Conservation (phyloP, 2,113 vertebrate species). For the Coreoperca whiteheadi region DNA sequence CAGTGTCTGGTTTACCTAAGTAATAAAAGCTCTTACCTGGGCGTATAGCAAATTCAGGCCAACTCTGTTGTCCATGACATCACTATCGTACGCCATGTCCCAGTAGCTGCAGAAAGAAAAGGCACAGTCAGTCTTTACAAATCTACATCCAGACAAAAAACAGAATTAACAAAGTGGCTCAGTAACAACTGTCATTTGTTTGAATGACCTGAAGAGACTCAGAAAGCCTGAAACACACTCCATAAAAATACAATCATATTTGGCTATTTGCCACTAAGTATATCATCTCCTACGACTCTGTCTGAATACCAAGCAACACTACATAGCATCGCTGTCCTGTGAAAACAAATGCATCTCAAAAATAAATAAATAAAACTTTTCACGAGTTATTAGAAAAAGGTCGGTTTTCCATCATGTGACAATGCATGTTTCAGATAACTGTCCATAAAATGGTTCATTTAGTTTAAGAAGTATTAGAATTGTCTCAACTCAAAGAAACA, state of each 20-base stretch:
- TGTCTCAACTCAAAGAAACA: not conserved
- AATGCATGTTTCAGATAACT: not conserved
- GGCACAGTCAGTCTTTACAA: not conserved
- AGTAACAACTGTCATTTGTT: not conserved
- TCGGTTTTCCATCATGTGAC: not conserved
- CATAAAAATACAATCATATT: not conserved
- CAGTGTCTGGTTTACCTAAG: not conserved
- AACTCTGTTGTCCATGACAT: conserved; percentile 96
- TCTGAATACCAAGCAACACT: not conserved
- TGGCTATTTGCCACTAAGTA: not conserved
- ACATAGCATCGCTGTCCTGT: not conserved
- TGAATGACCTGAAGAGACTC: not conserved
- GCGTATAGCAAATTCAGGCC: conserved; percentile 95
- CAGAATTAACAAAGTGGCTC: not conserved
- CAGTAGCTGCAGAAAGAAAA: conserved; percentile 88
- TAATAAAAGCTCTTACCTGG: conserved; percentile 86
- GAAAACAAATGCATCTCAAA: not conserved
- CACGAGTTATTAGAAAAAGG: not conserved
- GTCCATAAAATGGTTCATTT: not conserved
- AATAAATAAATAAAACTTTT: not conserved
- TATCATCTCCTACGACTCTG: not conserved
- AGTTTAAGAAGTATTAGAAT: not conserved
- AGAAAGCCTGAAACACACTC: not conserved
- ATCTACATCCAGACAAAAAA: not conserved
- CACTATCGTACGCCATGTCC: conserved; percentile 94